Percentiles rank a stretch among this genome's conserved stretches.
Evolutionary conservation across 2,888 invertebrate species (phyloP).

Genomic region (Microplitis deprimator): DNA sequence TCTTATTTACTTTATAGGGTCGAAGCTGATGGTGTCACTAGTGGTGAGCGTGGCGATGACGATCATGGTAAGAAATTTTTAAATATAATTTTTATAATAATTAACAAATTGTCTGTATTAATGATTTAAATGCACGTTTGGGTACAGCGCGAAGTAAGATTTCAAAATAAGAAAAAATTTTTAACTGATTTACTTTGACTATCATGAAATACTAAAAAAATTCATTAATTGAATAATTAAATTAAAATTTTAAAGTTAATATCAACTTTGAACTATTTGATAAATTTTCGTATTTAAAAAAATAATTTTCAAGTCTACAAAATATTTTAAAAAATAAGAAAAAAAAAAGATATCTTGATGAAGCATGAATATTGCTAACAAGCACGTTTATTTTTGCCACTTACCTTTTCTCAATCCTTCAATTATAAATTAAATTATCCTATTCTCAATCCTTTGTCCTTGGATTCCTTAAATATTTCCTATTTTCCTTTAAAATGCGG

Average conservation of each 20-base stretch:
- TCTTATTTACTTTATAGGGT: conserved; percentile 54
- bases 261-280: conserved; percentile 6
- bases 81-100: conserved; percentile 34
- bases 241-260: background rate
- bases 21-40: conserved; percentile 65
- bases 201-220: background rate
- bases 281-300: background rate
- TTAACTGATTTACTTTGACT: conserved; percentile 2
- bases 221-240: background rate
- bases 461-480: conserved; percentile 45
- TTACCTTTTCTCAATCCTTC: conserved; percentile 41
- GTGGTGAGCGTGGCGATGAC: conserved; percentile 66
- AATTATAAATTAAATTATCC: conserved; percentile 37
- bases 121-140: conserved; percentile 45
- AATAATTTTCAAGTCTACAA: conserved; percentile 32
- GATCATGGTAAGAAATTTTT: conserved; percentile 65
- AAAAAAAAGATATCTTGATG: conserved; percentile 45
- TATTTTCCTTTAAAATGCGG: conserved; percentile 63
- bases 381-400: conserved; percentile 68
- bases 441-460: conserved; percentile 45
- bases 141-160: conserved; percentile 46
- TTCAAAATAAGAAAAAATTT: background rate
- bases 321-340: conserved; percentile 29
- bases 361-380: conserved; percentile 68
- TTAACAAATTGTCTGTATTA: conserved; percentile 50